Percentiles rank a stretch among this genome's conserved stretches.
Conservation (phyloP, 2,888 invertebrate genomes). For the Miltochrista miniata region DNA sequence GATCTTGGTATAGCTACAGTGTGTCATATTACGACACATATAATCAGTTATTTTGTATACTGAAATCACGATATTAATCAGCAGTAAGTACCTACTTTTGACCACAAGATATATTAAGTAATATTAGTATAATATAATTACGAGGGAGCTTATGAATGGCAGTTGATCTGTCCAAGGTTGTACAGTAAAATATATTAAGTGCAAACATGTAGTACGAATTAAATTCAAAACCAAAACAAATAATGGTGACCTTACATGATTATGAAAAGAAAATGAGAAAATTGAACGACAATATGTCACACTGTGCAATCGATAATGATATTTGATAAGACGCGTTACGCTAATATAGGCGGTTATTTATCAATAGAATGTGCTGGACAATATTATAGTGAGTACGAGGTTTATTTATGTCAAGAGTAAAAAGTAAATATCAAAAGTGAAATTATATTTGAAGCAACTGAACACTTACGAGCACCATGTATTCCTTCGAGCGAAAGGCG, state of each 20-base stretch:
- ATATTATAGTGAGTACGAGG: neutral
- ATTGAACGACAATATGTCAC: constrained; percentile 43
- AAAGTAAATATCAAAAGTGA: constrained; percentile 21
- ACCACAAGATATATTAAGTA: constrained; percentile 21
- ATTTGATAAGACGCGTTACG: constrained; percentile 48
- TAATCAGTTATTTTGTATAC: constrained; percentile 24
- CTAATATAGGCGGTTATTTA: constrained; percentile 39
- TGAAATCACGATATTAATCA: constrained; percentile 34
- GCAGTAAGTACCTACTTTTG: neutral
- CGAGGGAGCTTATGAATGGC: constrained; percentile 37
- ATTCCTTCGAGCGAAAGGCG: constrained; percentile 71
- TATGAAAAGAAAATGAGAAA: constrained; percentile 33
- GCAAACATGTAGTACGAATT: too few relatives aligned
- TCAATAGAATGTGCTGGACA: constrained; percentile 2
- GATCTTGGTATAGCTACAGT: constrained; percentile 10
- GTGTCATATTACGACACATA: constrained; percentile 20
- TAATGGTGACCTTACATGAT: too few relatives aligned
- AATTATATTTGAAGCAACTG: constrained; percentile 22
- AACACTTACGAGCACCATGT: constrained; percentile 82
- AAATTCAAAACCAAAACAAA: too few relatives aligned
- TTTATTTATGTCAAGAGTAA: constrained; percentile 1
- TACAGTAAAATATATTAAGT: too few relatives aligned
- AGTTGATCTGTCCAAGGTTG: constrained; percentile 48
- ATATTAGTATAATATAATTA: constrained; percentile 35
- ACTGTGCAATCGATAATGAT: constrained; percentile 27